Evolutionary conservation across 2,113 vertebrate species (phyloP), one percentile per base, ranked within the genome.

Genomic region (Apistogramma diplotaenia): DNA sequence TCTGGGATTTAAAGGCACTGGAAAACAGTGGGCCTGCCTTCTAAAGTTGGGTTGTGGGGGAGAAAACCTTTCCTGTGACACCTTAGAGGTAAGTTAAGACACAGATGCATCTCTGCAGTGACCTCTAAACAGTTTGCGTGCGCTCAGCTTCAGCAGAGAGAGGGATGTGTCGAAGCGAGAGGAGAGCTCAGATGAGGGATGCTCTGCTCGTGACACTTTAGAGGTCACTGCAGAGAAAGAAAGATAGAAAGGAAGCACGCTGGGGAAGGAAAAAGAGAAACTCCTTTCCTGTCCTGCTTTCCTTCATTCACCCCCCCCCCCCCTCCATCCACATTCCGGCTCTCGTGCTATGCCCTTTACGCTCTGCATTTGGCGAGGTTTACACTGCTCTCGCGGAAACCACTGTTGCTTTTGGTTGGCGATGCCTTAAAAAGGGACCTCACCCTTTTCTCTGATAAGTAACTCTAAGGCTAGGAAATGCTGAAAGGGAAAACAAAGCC

Each of bases 281-380:
- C 90, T 91, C 93, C 88, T 92, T 89, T 93, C 93, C 92, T 92
- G 92, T 76, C 25, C 53, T 55, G 65, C 53, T 27, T 71, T 79
- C 54, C 61, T 79, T 84, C 31, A 59, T 62, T 78, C 18, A 51
- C 19, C 76, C 46, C n/a, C 74, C 82, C 79, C 55, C 19, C 76
- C 46, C n/a, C 74, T 84, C 79, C 55, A 78, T 29, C 5, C 58
- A 73, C n/a, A 6, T 19, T 23, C 6, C 37, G 5, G 33, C 33
- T 19, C 12, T 33, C 9, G 43, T 0, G n/a, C 40, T 70, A 7
- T 51, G 59, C 16, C 6, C 56, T 18, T 18, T 43, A n/a, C 15
- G 13, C 11, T 76, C 59, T 5, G 21, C 11, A 31, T 79, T 11
- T 53, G 56, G 57, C 21, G 40, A 29, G 2, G 12, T 53, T 82